phyloP scores from a whole-genome alignment of 2,797 vertebrate species.

The Sebastes itinus region DNA sequence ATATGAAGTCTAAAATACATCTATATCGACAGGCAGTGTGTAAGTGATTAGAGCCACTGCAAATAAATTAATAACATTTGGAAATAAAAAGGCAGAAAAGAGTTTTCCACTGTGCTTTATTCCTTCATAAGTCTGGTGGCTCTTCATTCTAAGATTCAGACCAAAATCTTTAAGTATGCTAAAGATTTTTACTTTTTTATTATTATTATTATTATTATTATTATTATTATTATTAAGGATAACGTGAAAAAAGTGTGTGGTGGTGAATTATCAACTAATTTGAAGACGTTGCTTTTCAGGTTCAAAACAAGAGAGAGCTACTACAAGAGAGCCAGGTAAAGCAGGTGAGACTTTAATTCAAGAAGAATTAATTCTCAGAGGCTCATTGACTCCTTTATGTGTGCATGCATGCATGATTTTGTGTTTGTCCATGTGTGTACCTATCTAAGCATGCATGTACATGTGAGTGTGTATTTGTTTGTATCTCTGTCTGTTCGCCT shows the following conservation, averaged over 20 bases:
- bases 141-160: neutral
- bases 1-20: neutral
- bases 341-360: slow-evolving; percentile 87
- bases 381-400: neutral
- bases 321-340: slow-evolving; percentile 91
- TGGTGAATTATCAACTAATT: slow-evolving; percentile 21
- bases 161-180: neutral
- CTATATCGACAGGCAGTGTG: neutral
- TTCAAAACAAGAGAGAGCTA: slow-evolving; percentile 87
- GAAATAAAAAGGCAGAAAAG: neutral
- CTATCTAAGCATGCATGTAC: slow-evolving; percentile 22
- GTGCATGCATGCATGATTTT: slow-evolving; percentile 25
- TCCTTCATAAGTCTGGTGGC: neutral
- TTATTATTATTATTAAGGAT: neutral
- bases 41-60: neutral
- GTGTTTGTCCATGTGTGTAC: slow-evolving; percentile 28
- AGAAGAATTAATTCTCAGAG: slow-evolving; percentile 5
- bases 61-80: neutral
- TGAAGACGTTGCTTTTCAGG: slow-evolving; percentile 77
- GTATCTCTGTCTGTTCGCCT: slow-evolving; percentile 37
- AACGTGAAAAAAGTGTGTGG: neutral
- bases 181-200: neutral
- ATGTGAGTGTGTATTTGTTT: slow-evolving; percentile 20
- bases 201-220: neutral
- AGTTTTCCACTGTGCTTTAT: neutral